Conservation (phyloP, 1,140 invertebrate genomes). For the Pogonomyrmex barbatus region DNA sequence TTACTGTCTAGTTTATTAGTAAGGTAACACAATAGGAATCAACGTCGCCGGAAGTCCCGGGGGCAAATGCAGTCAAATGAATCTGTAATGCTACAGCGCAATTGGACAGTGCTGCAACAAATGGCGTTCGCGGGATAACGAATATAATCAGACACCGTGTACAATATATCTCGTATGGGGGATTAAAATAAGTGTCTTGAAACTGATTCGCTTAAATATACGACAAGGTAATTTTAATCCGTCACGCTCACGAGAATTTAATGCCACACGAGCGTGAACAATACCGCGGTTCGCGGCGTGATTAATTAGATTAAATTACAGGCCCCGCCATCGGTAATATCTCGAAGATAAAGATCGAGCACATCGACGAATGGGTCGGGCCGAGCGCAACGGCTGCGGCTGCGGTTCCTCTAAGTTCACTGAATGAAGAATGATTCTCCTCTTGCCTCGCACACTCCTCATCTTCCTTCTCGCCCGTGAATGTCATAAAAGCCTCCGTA, state of each 20-base stretch:
- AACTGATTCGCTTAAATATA: conserved; percentile 62
- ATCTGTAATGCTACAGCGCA: conserved; percentile 53
- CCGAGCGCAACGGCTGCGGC: conserved; percentile 19
- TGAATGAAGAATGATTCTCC: conserved; percentile 23
- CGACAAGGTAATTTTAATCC: conserved; percentile 74
- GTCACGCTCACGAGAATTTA: conserved; percentile 59
- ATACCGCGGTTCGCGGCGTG: conserved; percentile 64
- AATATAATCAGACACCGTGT: conserved; percentile 52
- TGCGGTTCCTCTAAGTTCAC: not conserved
- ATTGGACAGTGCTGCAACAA: conserved; percentile 36
- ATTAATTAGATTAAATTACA: conserved; percentile 76
- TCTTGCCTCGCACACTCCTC: not conserved
- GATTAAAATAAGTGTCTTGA: conserved; percentile 52
- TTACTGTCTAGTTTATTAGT: conserved; percentile 25
- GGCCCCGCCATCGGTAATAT: conserved; percentile 68
- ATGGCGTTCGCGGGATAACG: conserved; percentile 32
- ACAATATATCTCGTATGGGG: conserved; percentile 51
- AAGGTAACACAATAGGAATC: conserved; percentile 45
- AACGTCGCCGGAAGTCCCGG: conserved; percentile 35
- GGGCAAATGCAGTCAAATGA: conserved; percentile 37
- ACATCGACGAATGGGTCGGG: conserved; percentile 52
- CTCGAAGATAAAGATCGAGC: conserved; percentile 68
- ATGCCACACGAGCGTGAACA: conserved; percentile 59
- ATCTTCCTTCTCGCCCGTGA: conserved; percentile 1
- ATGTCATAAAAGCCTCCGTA: conserved; percentile 72